Percentiles rank a stretch among this genome's conserved stretches.
phyloP scores from a whole-genome alignment of 2,113 vertebrate species.

The Bubo bubo region DNA sequence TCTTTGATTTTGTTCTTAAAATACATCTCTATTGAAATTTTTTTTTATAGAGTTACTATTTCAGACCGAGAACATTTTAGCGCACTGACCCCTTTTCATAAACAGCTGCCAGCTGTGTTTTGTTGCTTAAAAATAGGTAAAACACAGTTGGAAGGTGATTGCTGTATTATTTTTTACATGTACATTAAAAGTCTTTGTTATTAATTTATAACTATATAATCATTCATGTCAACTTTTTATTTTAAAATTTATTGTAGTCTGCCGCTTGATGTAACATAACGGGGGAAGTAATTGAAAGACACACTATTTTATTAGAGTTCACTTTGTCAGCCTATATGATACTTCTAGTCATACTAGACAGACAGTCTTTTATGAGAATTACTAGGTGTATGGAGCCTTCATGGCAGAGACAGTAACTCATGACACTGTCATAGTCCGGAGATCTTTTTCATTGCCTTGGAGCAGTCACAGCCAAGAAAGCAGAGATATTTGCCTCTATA shows the following conservation, averaged over 20 bases:
- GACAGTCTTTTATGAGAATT: neutral
- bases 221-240: neutral
- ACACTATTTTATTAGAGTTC: neutral
- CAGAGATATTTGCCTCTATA: neutral
- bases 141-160: neutral
- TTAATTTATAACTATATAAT: conserved; percentile 1
- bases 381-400: neutral
- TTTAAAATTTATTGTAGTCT: neutral
- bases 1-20: conserved; percentile 45
- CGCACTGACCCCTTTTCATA: neutral
- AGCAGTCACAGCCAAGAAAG: neutral
- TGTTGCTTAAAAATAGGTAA: neutral
- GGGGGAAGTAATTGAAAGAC: neutral
- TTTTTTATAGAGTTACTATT: neutral
- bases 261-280: neutral
- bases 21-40: neutral
- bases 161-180: neutral
- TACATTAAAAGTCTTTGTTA: neutral
- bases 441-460: neutral
- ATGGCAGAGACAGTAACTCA: neutral
- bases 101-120: conserved; percentile 17
- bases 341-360: neutral
- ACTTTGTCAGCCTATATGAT: neutral
- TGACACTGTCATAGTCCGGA: neutral
- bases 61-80: neutral